Percentiles rank a stretch among this genome's conserved stretches.
Conservation (phyloP, 2,888 invertebrate species). For the Polyommatus icarus region DNA sequence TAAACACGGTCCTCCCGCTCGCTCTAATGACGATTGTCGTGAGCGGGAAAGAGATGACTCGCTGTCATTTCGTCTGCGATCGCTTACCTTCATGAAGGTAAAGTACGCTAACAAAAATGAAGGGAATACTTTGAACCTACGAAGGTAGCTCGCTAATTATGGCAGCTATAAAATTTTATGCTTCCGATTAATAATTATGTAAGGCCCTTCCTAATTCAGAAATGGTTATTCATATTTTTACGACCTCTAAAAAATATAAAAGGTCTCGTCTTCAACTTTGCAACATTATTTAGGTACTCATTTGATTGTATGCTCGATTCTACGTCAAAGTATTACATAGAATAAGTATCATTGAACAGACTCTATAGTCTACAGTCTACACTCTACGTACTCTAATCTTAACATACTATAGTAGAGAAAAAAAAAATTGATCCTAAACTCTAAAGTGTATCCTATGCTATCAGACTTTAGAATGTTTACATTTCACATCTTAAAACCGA, state of each 20-base stretch:
- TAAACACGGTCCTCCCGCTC: slow-evolving; percentile 69
- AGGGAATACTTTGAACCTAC: slow-evolving; percentile 67
- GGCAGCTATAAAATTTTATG: slow-evolving; percentile 13
- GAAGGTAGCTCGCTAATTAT: slow-evolving; percentile 69
- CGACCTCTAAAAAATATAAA: neutral
- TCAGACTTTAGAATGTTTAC: too few species aligned
- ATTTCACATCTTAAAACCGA: too few species aligned
- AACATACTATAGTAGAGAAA: too few species aligned
- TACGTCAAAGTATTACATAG: neutral
- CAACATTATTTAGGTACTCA: neutral
- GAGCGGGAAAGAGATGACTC: slow-evolving; percentile 58
- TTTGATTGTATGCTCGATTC: neutral
- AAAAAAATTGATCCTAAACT: too few species aligned
- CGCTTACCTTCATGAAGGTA: slow-evolving; percentile 73
- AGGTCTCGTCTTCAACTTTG: neutral
- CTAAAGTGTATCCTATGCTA: too few species aligned
- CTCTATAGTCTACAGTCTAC: too few species aligned
- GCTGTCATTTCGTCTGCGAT: slow-evolving; percentile 57
- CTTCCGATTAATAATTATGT: slow-evolving; percentile 10
- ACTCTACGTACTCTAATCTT: too few species aligned
- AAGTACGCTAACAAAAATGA: slow-evolving; percentile 77
- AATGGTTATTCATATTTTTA: neutral
- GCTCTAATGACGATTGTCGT: slow-evolving; percentile 50
- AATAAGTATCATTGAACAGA: neutral
- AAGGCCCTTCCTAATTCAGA: slow-evolving; percentile 6